Evolutionary conservation across 2,113 vertebrate species (phyloP).

Genomic region (Eurypyga helias): DNA sequence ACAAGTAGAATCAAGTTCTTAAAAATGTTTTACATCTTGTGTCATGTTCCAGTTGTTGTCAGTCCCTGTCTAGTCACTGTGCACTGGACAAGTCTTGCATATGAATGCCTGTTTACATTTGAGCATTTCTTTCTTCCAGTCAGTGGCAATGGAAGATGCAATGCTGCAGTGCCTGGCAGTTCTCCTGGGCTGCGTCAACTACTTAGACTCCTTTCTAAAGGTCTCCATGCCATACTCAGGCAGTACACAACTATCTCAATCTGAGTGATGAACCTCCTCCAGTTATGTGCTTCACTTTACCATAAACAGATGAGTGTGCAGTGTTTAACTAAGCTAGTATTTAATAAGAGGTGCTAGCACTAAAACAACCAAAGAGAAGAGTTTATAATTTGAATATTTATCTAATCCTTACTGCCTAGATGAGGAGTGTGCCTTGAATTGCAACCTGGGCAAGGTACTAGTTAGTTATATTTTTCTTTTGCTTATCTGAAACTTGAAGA

Average conservation of each 20-base stretch:
- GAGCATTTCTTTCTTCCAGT: slow-evolving; percentile 72
- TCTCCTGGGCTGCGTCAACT: slow-evolving; percentile 72
- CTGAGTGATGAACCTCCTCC: slow-evolving; percentile 50
- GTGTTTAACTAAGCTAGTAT: slow-evolving; percentile 34
- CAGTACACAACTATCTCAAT: slow-evolving; percentile 59
- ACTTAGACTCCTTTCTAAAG: slow-evolving; percentile 75
- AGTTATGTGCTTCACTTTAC: slow-evolving; percentile 51
- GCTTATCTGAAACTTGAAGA: background rate
- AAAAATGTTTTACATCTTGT: background rate
- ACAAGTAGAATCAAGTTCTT: background rate
- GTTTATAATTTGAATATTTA: background rate
- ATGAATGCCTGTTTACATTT: slow-evolving; percentile 32
- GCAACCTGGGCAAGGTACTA: background rate
- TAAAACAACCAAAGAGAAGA: background rate
- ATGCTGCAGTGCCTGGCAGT: slow-evolving; percentile 70
- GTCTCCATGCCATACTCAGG: slow-evolving; percentile 56
- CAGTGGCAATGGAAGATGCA: slow-evolving; percentile 70
- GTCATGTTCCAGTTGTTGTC: slow-evolving; percentile 24
- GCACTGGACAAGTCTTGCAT: slow-evolving; percentile 13
- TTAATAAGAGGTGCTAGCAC: background rate
- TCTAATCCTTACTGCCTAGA: background rate
- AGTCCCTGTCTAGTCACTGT: slow-evolving; percentile 35
- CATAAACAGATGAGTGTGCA: slow-evolving; percentile 48
- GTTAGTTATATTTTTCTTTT: background rate
- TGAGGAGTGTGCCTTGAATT: background rate